Evolutionary conservation across 2,888 invertebrate species (phyloP).

Genomic region (Heliconius ethilla): DNA sequence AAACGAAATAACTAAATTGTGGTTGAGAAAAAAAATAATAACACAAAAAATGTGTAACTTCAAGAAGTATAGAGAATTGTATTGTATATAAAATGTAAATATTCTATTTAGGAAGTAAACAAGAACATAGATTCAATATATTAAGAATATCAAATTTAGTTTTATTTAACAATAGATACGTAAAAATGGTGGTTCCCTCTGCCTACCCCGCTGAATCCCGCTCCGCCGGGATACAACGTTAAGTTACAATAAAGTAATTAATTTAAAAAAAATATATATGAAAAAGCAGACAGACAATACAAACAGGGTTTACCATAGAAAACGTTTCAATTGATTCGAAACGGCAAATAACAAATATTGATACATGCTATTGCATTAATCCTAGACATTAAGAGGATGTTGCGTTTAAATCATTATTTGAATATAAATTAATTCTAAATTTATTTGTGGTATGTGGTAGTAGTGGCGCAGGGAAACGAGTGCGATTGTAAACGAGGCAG

Average conservation of each 20-base stretch:
- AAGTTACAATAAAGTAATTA: background rate
- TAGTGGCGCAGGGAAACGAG: too few relatives aligned
- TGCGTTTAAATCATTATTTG: conserved; percentile 5
- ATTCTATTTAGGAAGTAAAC: background rate
- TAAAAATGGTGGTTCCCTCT: too few relatives aligned
- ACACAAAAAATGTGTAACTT: background rate
- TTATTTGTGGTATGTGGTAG: background rate
- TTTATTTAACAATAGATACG: background rate
- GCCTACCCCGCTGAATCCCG: too few relatives aligned
- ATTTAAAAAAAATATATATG: background rate
- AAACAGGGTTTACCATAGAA: conserved; percentile 8
- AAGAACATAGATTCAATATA: background rate
- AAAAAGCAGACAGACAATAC: background rate
- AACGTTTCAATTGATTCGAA: conserved; percentile 19
- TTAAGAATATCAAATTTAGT: background rate
- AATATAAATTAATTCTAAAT: conserved; percentile 1
- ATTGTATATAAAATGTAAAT: background rate
- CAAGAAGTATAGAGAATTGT: background rate
- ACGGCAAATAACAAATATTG: conserved; percentile 16
- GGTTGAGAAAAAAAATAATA: background rate
- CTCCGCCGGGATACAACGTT: too few relatives aligned
- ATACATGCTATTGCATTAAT: conserved; percentile 29
- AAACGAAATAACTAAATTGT: conserved; percentile 9
- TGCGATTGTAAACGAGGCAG: too few relatives aligned
- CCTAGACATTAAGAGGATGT: conserved; percentile 18